These are phyloP conservation scores for Arnoldichthys spilopterus DNA, from an alignment of 2,797 vertebrate genomes.

Conservation along the genomic window DNA sequence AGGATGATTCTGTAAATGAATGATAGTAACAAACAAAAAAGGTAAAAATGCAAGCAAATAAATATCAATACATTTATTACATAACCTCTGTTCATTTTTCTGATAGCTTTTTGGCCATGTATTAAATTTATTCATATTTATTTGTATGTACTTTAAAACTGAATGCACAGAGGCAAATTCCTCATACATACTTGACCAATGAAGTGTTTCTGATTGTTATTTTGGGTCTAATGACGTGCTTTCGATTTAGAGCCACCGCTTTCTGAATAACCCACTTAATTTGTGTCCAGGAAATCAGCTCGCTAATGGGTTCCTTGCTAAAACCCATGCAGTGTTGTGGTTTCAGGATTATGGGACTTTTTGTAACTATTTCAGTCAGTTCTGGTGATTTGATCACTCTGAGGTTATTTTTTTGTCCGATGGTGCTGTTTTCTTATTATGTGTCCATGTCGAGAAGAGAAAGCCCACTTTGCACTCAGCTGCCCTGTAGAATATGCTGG, in stretches of 20 bases:
- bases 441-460: slow-evolving; percentile 1
- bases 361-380: not conserved
- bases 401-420: too few relatives aligned
- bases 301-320: not conserved
- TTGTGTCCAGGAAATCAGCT: not conserved
- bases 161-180: too few relatives aligned
- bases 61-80: too few relatives aligned
- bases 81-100: too few relatives aligned
- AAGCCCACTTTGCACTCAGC: slow-evolving; percentile 17
- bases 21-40: too few relatives aligned
- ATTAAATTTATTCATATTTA: too few relatives aligned
- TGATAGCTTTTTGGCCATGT: too few relatives aligned
- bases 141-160: not conserved
- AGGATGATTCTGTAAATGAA: not conserved
- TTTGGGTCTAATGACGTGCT: too few relatives aligned
- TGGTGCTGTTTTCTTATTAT: not conserved
- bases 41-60: not conserved
- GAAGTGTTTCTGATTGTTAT: not conserved
- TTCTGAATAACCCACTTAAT: not conserved
- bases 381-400: not conserved
- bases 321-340: not conserved
- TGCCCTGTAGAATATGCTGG: not conserved
- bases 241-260: too few relatives aligned
- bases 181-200: not conserved
- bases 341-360: not conserved